Evolutionary conservation across 2,113 vertebrate species (phyloP).

Genomic region (Indri indri): DNA sequence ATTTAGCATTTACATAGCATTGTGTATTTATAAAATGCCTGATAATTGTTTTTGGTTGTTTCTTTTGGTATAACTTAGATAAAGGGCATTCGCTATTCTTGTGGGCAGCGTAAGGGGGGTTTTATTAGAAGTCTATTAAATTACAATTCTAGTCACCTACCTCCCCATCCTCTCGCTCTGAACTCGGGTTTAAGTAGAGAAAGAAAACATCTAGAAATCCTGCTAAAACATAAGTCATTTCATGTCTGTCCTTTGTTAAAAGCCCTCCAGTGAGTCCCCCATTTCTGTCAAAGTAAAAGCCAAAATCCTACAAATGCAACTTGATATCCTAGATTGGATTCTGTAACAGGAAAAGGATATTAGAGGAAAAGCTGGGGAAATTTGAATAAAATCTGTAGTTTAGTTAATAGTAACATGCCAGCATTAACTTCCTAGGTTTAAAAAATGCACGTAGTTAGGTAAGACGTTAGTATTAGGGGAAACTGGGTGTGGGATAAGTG

Average conservation of each 20-base stretch:
- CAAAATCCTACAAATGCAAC: conserved; percentile 5
- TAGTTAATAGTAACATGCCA: background rate
- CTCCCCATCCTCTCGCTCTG: background rate
- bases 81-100: conserved; percentile 20
- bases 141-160: background rate
- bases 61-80: conserved; percentile 1
- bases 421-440: background rate
- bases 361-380: background rate
- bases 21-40: conserved; percentile 31
- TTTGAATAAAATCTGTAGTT: background rate
- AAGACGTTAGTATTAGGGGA: background rate
- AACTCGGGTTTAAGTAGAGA: conserved; percentile 17
- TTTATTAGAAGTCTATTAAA: conserved; percentile 1
- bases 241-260: background rate
- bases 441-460: background rate
- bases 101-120: background rate
- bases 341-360: background rate
- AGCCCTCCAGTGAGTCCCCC: background rate
- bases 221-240: background rate
- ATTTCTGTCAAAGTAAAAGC: background rate
- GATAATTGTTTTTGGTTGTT: conserved; percentile 34
- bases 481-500: fast-evolving
- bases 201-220: conserved; percentile 6
- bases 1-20: background rate
- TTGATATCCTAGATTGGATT: background rate